Conservation (phyloP, 2,113 vertebrate species). For the Scopus umbretta region DNA sequence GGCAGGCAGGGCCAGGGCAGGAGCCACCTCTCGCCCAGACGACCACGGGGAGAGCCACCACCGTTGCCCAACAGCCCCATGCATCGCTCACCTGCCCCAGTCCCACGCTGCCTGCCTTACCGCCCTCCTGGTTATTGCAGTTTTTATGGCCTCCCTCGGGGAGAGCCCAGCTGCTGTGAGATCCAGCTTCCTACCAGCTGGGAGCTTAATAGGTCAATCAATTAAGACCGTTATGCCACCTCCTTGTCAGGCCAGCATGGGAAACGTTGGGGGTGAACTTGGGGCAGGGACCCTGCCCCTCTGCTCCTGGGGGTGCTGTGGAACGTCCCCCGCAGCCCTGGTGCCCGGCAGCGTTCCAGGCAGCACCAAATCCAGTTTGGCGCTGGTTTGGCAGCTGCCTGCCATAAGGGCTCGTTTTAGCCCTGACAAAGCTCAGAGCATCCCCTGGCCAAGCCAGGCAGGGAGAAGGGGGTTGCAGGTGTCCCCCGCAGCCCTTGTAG, state of each 20-base stretch:
- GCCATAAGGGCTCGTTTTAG: neutral
- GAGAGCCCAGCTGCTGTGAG: neutral
- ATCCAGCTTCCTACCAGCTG: neutral
- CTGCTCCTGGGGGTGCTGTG: fast-evolving
- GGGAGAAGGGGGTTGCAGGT: no score
- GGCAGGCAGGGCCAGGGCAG: neutral
- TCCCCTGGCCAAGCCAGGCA: neutral
- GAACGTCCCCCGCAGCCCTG: neutral
- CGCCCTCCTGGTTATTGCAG: neutral
- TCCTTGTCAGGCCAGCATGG: fast-evolving
- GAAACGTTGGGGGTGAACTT: neutral
- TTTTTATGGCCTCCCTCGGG: neutral
- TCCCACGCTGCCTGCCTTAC: neutral
- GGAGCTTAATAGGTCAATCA: neutral
- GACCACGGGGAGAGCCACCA: neutral
- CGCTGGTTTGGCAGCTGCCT: neutral
- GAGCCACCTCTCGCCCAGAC: neutral
- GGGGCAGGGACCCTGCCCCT: neutral
- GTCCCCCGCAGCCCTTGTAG: neutral
- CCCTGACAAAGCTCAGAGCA: neutral
- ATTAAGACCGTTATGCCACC: neutral
- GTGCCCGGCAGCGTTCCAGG: neutral
- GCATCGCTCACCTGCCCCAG: neutral
- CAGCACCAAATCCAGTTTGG: neutral
- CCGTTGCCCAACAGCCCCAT: neutral